Conservation (phyloP, 2,797 vertebrate genomes). For the Sebastolobus altivelis region DNA sequence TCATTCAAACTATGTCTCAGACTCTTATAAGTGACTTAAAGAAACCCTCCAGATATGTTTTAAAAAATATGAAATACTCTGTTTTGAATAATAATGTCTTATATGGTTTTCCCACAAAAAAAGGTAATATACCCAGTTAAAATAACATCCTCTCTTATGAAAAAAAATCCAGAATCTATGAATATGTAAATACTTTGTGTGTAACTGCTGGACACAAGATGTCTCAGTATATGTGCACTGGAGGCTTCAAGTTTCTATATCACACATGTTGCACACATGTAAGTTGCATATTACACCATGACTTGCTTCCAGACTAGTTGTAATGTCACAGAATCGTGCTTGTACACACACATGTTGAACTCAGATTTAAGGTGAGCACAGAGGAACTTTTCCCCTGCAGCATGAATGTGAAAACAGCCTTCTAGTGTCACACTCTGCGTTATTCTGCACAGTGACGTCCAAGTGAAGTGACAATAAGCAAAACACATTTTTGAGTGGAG, state of each 20-base stretch:
- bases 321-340: neutral
- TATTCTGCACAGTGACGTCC: neutral
- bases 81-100: neutral
- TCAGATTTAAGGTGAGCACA: neutral
- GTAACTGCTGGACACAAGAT: neutral
- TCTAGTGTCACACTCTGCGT: too few species aligned
- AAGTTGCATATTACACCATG: neutral
- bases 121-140: neutral
- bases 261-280: neutral
- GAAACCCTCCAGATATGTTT: neutral
- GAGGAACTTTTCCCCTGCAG: neutral
- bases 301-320: neutral
- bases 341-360: neutral
- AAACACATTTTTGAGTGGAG: neutral
- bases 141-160: neutral
- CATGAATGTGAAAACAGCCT: neutral
- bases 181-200: neutral
- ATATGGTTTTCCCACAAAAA: neutral
- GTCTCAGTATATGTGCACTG: neutral
- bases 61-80: neutral
- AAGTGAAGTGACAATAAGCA: neutral
- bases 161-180: neutral
- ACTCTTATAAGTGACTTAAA: neutral
- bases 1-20: neutral
- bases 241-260: neutral